These are phyloP conservation scores for Cerastis rubricosa DNA, from an alignment of 2,888 invertebrate genomes.

Conservation along the genomic window DNA sequence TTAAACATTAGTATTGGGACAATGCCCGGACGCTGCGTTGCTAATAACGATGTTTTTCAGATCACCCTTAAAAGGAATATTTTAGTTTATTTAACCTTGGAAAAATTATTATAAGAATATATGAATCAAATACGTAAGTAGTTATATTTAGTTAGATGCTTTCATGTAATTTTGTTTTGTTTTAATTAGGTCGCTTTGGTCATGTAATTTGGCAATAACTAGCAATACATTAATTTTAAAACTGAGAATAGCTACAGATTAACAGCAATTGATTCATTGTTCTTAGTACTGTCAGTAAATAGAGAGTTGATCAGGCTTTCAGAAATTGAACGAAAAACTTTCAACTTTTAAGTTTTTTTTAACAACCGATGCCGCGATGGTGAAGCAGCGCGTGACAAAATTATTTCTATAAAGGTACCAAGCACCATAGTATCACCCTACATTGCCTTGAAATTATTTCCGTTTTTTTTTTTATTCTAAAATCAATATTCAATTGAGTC, in stretches of 20 bases:
- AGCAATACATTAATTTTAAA: background rate
- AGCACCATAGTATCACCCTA: slow-evolving; percentile 11
- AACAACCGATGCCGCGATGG: background rate
- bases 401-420: background rate
- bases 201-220: background rate
- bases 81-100: background rate
- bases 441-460: slow-evolving; percentile 1
- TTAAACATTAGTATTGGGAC: background rate
- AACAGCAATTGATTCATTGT: background rate
- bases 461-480: slow-evolving; percentile 52
- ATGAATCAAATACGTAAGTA: background rate
- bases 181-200: background rate
- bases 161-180: background rate
- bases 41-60: background rate
- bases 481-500: slow-evolving; percentile 45
- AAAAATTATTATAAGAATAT: background rate
- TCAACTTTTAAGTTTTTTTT: background rate
- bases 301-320: background rate
- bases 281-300: background rate
- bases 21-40: background rate
- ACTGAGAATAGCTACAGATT: background rate
- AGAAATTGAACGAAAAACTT: background rate
- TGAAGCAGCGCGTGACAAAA: background rate
- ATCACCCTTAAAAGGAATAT: background rate
- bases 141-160: background rate